Evolutionary conservation across 1,140 invertebrate species (phyloP).

Genomic region (Cardiocondyla obscurior): DNA sequence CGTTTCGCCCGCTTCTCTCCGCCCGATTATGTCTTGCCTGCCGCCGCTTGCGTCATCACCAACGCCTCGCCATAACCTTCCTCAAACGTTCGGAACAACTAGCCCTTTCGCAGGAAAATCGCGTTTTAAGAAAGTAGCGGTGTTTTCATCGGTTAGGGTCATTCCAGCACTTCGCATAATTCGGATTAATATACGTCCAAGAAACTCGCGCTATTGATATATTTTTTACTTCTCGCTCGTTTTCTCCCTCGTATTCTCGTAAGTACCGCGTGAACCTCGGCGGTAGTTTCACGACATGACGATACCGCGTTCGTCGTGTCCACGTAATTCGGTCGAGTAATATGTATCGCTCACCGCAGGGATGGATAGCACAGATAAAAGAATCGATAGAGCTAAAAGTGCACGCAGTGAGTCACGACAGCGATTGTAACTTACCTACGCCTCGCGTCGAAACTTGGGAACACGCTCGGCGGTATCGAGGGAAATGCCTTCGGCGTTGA

Average conservation of each 20-base stretch:
- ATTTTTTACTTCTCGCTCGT: neutral
- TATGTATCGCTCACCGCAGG: neutral
- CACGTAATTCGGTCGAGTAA: constrained; percentile 31
- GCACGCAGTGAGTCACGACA: constrained; percentile 35
- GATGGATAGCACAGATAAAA: constrained; percentile 33
- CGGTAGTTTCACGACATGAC: neutral
- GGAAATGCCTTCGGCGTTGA: neutral
- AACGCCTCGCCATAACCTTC: constrained; percentile 53
- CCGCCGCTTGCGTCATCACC: constrained; percentile 64
- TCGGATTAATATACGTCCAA: no score
- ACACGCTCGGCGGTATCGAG: neutral
- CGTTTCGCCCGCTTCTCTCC: constrained; percentile 55
- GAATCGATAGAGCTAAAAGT: constrained; percentile 52
- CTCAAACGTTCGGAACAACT: constrained; percentile 31
- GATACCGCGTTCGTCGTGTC: neutral
- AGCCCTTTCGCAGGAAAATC: constrained; percentile 4
- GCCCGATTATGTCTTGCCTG: constrained; percentile 63
- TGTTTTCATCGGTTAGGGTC: no score
- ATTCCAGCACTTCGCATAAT: neutral
- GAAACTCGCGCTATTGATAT: neutral
- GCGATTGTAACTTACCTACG: constrained; percentile 25
- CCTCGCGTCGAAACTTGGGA: constrained; percentile 12
- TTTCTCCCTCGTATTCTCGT: neutral
- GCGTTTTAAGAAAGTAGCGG: neutral
- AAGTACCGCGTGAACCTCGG: neutral